These are phyloP conservation scores for Gastracanthus pulcherrimus DNA, from an alignment of 2,888 invertebrate genomes.

Conservation along the genomic window DNA sequence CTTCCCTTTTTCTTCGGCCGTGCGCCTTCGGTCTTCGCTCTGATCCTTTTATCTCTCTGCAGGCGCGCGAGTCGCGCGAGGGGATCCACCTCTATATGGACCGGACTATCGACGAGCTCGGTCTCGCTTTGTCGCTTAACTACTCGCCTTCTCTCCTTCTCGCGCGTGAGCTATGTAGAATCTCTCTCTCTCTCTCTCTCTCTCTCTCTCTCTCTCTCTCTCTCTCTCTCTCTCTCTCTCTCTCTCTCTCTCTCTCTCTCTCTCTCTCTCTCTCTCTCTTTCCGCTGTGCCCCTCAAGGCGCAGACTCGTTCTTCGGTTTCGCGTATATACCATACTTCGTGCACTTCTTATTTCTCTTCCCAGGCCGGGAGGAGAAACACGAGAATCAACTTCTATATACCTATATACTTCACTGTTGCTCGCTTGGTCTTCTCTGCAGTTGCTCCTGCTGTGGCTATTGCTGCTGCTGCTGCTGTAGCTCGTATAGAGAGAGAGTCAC, in stretches of 20 bases:
- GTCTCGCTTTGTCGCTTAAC: slow-evolving; percentile 18
- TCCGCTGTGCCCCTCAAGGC: not conserved
- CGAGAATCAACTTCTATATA: slow-evolving; percentile 32
- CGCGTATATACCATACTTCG: too few species aligned
- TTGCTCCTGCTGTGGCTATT: not conserved
- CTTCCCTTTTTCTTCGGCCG: not conserved
- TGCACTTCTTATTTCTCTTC: slow-evolving; percentile 36
- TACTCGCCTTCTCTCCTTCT: not conserved
- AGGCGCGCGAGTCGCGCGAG: too few species aligned
- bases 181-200: not conserved
- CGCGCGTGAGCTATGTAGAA: too few species aligned
- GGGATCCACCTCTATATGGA: not conserved
- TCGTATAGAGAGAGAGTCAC: not conserved
- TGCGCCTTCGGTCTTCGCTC: not conserved
- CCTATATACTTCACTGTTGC: not conserved
- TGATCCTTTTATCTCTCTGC: not conserved
- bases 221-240: not conserved
- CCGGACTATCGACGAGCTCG: not conserved
- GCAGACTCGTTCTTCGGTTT: slow-evolving; percentile 48
- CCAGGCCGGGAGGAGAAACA: slow-evolving; percentile 5
- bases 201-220: not conserved
- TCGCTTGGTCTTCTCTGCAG: not conserved
- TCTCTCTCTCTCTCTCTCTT: not conserved
- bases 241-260: not conserved
- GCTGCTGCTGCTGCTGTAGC: not conserved